These are phyloP conservation scores for Latrodectus hesperus DNA, from an alignment of 2,888 invertebrate genomes.

Conservation along the genomic window DNA sequence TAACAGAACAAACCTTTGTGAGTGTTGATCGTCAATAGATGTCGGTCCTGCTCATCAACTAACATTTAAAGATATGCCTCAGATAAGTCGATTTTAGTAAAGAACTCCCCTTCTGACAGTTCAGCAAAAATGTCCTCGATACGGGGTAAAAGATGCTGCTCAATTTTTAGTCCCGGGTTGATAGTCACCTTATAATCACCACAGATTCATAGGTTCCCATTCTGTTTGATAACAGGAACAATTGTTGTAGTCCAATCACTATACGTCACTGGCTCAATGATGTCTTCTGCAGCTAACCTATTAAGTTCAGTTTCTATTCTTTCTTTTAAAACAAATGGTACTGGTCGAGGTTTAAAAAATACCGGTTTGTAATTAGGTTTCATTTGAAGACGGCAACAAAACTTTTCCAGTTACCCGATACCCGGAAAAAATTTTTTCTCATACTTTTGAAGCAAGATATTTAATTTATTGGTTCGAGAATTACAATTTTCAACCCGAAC, in stretches of 20 bases:
- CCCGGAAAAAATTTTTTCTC: constrained; percentile 47
- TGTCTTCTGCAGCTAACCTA: no score
- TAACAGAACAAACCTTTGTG: constrained; percentile 73
- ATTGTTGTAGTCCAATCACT: no score
- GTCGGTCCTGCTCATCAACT: constrained; percentile 72
- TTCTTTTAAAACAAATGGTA: constrained; percentile 53
- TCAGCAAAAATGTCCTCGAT: constrained; percentile 70
- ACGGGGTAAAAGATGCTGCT: constrained; percentile 71
- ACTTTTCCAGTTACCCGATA: constrained; percentile 50
- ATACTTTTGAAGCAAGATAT: constrained; percentile 51
- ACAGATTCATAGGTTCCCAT: constrained; percentile 72
- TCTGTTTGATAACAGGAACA: no score
- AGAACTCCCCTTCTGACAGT: constrained; percentile 70
- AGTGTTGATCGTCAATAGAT: constrained; percentile 73
- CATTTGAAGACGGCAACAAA: constrained; percentile 51
- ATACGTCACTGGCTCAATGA: no score
- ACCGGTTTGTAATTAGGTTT: constrained; percentile 51
- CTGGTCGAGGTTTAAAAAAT: constrained; percentile 53
- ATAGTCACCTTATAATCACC: constrained; percentile 72
- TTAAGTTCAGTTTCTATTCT: constrained; percentile 54
- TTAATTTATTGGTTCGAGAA: constrained; percentile 53
- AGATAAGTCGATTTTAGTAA: constrained; percentile 72
- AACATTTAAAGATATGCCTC: constrained; percentile 74
- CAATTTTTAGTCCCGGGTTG: constrained; percentile 71
- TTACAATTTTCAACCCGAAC: constrained; percentile 53